phyloP scores from a whole-genome alignment of 2,113 vertebrate genomes.

The Anhinga rufa region DNA sequence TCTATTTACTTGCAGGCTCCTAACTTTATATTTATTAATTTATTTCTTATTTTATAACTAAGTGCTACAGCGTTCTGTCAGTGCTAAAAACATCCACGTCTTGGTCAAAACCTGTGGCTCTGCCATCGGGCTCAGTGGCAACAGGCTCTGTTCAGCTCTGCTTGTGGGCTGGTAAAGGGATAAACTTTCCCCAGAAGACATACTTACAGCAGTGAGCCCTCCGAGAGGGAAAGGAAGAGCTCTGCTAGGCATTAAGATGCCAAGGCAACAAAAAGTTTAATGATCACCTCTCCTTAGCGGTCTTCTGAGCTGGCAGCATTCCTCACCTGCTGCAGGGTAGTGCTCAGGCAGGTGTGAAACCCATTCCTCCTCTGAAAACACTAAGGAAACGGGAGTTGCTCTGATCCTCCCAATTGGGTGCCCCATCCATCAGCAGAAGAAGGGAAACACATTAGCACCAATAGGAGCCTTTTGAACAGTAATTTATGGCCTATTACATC shows the following conservation, averaged over 20 bases:
- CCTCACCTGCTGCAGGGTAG: background rate
- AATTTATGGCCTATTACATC: background rate
- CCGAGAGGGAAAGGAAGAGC: background rate
- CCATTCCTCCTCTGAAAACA: background rate
- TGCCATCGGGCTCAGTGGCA: background rate
- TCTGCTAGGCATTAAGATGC: background rate
- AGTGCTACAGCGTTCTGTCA: rapidly evolving
- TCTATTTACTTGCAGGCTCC: background rate
- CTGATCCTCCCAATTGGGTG: background rate
- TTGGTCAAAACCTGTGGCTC: rapidly evolving
- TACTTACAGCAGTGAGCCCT: background rate
- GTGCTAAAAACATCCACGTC: background rate
- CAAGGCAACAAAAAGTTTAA: background rate
- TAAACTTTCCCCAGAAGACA: background rate
- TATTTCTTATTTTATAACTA: background rate
- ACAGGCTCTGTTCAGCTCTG: background rate
- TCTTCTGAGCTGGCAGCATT: background rate
- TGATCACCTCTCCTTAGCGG: background rate
- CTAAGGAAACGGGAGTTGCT: background rate
- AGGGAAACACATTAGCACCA: conserved; percentile 32
- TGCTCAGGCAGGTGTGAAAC: conserved; percentile 18
- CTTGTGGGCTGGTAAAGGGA: background rate
- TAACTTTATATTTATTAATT: background rate
- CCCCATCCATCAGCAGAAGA: background rate
- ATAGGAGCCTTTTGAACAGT: background rate